phyloP scores from a whole-genome alignment of 2,888 invertebrate genomes.

The Syritta pipiens region DNA sequence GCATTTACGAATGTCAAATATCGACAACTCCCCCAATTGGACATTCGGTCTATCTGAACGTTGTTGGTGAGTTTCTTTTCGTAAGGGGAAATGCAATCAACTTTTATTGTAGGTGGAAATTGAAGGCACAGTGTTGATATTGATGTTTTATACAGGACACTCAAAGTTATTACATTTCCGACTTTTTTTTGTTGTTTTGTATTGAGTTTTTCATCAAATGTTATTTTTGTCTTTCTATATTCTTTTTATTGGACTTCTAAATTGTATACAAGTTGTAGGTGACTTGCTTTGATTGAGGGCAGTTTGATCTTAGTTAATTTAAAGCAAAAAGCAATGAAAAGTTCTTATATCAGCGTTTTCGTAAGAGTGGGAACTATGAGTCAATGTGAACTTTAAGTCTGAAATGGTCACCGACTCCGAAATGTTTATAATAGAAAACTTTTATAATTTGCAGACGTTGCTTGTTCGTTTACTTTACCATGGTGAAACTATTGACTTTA shows the following conservation, averaged over 20 bases:
- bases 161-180: conserved; percentile 30
- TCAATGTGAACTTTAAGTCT: too few relatives aligned
- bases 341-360: too few relatives aligned
- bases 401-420: too few relatives aligned
- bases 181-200: neutral
- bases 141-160: neutral
- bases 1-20: conserved; percentile 94
- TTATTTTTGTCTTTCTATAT: neutral
- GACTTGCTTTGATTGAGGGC: neutral
- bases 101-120: conserved; percentile 3
- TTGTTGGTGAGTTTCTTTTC: conserved; percentile 86
- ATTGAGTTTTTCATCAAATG: neutral
- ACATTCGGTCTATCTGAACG: conserved; percentile 88
- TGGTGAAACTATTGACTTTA: too few relatives aligned
- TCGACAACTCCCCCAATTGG: conserved; percentile 94
- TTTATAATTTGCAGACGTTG: too few relatives aligned
- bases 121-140: neutral
- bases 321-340: too few relatives aligned
- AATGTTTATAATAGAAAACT: too few relatives aligned
- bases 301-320: too few relatives aligned
- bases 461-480: too few relatives aligned
- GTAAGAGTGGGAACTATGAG: too few relatives aligned
- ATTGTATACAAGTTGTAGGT: too few relatives aligned
- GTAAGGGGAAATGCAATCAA: conserved; percentile 27
- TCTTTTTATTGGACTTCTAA: too few relatives aligned